phyloP scores from a whole-genome alignment of 2,797 vertebrate genomes.

The Neopelma chrysocephalum region DNA sequence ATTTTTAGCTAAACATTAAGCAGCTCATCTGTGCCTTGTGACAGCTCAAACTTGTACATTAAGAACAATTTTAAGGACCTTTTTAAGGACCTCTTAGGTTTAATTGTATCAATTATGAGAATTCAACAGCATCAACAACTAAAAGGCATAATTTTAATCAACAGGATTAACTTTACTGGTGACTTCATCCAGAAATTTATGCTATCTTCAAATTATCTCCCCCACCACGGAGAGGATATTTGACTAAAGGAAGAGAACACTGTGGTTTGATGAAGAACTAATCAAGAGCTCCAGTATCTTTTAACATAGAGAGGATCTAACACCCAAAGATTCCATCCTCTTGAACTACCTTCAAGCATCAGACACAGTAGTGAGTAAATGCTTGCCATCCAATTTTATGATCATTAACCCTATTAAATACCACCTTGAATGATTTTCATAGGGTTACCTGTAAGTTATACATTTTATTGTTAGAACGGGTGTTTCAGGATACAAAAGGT shows the following conservation, averaged over 20 bases:
- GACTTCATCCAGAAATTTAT: not conserved
- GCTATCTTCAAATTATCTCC: not conserved
- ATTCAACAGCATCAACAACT: not conserved
- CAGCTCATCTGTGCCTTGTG: not conserved
- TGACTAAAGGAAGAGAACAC: not conserved
- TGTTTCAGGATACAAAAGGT: not conserved
- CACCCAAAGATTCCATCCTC: not conserved
- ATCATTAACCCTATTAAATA: not conserved
- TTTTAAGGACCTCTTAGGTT: not conserved
- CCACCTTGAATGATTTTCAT: not conserved
- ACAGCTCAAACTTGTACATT: not conserved
- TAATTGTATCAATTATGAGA: not conserved
- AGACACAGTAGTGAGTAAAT: not conserved
- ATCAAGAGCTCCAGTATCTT: not conserved
- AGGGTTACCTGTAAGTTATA: not conserved
- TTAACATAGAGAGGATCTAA: not conserved
- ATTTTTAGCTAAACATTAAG: conserved; percentile 24
- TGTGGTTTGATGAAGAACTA: not conserved
- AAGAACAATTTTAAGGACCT: not conserved
- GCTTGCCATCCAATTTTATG: not conserved
- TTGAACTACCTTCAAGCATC: not conserved
- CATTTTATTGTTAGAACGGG: not conserved
- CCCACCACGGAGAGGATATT: not conserved
- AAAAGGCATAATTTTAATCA: not conserved
- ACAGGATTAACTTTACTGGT: not conserved